Conservation (phyloP, 2,113 vertebrate species). For the Hippocampus zosterae region DNA sequence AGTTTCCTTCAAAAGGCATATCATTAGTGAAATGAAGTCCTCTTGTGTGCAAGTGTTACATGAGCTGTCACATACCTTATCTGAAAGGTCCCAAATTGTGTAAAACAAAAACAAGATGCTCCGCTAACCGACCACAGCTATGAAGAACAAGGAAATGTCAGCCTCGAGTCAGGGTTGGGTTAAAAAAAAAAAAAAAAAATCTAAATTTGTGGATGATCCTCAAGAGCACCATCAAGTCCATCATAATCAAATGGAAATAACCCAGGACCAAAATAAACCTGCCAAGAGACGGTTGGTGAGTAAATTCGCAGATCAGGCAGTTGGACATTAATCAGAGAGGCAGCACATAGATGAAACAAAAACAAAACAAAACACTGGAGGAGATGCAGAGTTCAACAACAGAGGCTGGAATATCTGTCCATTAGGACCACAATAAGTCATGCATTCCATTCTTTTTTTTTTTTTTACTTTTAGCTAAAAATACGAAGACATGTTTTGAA, state of each 20-base stretch:
- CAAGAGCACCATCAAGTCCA: no score
- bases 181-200: neutral
- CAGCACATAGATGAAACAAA: neutral
- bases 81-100: neutral
- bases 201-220: neutral
- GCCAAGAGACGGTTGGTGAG: neutral
- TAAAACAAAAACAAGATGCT: neutral
- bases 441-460: neutral
- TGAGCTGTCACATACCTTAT: neutral
- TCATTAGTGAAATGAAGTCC: neutral
- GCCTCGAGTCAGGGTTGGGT: neutral
- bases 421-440: neutral
- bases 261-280: neutral
- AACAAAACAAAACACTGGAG: no score
- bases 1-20: neutral
- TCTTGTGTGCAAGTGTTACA: neutral
- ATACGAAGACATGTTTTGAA: neutral
- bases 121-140: neutral
- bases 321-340: neutral
- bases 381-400: neutral
- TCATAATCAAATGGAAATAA: constrained; percentile 1
- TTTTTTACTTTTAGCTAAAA: neutral
- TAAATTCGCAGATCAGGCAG: neutral
- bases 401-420: neutral
- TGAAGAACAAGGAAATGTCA: neutral